These are phyloP conservation scores for Callitettix versicolor DNA, from an alignment of 1,140 invertebrate genomes.

Conservation along the genomic window DNA sequence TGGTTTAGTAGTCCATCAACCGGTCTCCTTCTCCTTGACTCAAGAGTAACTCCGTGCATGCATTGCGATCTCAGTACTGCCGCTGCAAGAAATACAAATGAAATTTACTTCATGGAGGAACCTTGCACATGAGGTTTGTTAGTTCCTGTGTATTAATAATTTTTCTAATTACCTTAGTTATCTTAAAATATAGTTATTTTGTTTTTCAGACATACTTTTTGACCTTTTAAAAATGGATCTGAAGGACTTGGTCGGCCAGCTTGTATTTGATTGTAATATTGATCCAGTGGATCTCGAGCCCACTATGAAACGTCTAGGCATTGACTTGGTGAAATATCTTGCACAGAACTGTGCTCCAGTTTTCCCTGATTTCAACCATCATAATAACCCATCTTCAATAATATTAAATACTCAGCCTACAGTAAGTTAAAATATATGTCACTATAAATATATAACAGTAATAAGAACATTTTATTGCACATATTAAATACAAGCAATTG, in stretches of 20 bases:
- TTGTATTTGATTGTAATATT: not conserved
- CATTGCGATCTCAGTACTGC: no score
- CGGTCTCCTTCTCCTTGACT: no score
- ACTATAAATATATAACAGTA: not conserved
- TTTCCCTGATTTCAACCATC: not conserved
- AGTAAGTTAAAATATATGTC: not conserved
- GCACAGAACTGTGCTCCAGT: not conserved
- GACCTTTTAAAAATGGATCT: not conserved
- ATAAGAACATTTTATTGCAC: not conserved
- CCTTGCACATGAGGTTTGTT: no score
- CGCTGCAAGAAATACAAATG: no score
- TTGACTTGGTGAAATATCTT: not conserved
- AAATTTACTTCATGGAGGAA: no score
- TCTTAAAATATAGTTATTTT: no score
- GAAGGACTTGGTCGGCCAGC: not conserved
- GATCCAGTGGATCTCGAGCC: slow-evolving; percentile 4
- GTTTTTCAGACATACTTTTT: not conserved
- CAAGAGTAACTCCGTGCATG: no score
- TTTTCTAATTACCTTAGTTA: no score
- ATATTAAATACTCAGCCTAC: not conserved
- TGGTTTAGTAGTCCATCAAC: no score
- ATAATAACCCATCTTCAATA: not conserved
- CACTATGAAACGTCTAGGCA: not conserved
- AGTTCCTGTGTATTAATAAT: no score
- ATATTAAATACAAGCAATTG: not conserved